Percentiles rank a stretch among this genome's conserved stretches.
Evolutionary conservation across 2,113 vertebrate genomes (phyloP).

Genomic region (Condylura cristata): DNA sequence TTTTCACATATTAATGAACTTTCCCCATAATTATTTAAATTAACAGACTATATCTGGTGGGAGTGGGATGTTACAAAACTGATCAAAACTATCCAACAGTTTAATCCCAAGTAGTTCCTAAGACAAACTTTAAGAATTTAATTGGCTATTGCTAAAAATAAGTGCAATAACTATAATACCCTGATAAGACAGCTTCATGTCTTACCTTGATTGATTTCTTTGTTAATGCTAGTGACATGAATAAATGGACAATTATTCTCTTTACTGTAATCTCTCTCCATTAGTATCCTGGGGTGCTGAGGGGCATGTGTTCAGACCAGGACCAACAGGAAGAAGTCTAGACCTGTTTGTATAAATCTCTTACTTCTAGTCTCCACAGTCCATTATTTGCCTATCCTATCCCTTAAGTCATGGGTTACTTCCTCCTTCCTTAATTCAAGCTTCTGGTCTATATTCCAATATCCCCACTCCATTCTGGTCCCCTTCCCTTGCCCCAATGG

Average conservation of each 20-base stretch:
- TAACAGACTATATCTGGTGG: background rate
- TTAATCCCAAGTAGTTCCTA: constrained; percentile 42
- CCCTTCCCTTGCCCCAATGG: background rate
- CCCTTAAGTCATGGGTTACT: constrained; percentile 10
- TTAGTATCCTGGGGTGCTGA: background rate
- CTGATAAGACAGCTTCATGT: background rate
- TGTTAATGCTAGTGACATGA: background rate
- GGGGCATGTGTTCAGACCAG: background rate
- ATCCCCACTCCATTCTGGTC: background rate
- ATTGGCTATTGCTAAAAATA: background rate
- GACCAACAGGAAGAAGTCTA: background rate
- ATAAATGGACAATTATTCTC: background rate
- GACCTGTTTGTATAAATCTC: background rate
- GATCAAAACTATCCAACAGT: background rate
- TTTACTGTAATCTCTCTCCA: background rate
- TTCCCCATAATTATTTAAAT: constrained; percentile 45
- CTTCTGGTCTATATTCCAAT: background rate
- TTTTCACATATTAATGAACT: constrained; percentile 10
- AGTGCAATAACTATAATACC: background rate
- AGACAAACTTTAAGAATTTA: constrained; percentile 33
- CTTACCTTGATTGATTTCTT: background rate
- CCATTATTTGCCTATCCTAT: background rate
- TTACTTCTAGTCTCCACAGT: constrained; percentile 26
- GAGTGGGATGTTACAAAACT: background rate
- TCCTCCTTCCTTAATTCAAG: background rate